Conservation (phyloP, 2,113 vertebrate species). For the Bettongia penicillata region DNA sequence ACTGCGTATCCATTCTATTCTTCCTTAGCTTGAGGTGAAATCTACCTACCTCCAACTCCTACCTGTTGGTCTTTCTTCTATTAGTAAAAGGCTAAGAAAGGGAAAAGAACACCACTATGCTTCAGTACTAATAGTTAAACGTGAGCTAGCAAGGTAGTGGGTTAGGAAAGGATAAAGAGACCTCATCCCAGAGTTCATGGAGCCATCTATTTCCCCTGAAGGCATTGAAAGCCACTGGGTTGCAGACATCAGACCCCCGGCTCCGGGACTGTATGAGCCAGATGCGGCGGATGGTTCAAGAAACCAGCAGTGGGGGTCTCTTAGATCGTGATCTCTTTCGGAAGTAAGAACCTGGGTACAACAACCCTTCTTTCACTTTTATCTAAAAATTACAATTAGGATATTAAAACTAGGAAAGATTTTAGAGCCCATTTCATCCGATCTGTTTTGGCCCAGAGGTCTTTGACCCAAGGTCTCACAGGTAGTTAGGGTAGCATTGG, state of each 20-base stretch:
- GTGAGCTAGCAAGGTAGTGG: not conserved
- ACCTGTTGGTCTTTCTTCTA: not conserved
- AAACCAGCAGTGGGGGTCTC: constrained; percentile 85
- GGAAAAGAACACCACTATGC: not conserved
- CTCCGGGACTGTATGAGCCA: constrained; percentile 88
- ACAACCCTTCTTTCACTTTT: constrained; percentile 29
- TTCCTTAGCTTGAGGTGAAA: constrained; percentile 31
- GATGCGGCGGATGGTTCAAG: constrained; percentile 81
- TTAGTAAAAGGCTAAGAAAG: not conserved
- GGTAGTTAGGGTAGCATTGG: not conserved
- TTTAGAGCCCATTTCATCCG: constrained; percentile 4
- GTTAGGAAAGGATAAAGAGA: constrained; percentile 14
- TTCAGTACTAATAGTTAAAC: not conserved
- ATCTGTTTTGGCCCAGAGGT: constrained; percentile 27
- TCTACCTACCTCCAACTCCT: not conserved
- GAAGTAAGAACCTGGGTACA: constrained; percentile 82
- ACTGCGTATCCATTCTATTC: not conserved
- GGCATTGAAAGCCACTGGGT: constrained; percentile 88
- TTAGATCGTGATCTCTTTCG: constrained; percentile 90
- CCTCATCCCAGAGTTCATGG: constrained; percentile 15
- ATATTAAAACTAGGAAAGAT: not conserved
- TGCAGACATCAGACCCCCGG: constrained; percentile 89
- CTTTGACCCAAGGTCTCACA: constrained; percentile 8
- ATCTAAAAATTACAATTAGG: not conserved
- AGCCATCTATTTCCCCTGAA: constrained; percentile 63